Conservation (phyloP, 2,113 vertebrate species). For the Herpailurus yagouaroundi region DNA sequence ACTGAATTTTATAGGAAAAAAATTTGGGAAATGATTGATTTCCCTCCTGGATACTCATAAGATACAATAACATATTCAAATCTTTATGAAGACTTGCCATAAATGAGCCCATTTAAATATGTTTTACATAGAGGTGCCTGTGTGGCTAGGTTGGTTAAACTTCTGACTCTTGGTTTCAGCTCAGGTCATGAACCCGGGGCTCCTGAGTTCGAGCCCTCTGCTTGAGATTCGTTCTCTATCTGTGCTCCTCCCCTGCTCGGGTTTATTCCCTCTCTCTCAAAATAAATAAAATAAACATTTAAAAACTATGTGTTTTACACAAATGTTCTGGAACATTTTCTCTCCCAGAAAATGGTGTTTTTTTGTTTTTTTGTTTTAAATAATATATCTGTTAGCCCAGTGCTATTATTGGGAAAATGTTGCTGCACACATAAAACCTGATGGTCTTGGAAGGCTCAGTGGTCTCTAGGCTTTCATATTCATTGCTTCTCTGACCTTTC, state of each 20-base stretch:
- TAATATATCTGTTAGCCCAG: not conserved
- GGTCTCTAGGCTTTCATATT: not conserved
- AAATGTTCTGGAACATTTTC: not conserved
- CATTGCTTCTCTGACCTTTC: not conserved
- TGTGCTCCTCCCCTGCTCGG: too few relatives aligned
- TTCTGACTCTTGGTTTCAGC: too few relatives aligned
- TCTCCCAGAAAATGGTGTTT: not conserved
- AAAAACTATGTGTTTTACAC: too few relatives aligned
- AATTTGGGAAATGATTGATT: not conserved
- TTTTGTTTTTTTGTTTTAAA: not conserved
- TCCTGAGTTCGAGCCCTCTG: too few relatives aligned
- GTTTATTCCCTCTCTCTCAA: too few relatives aligned
- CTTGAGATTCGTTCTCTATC: too few relatives aligned
- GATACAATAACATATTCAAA: not conserved
- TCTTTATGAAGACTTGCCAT: not conserved
- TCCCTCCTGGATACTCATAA: not conserved
- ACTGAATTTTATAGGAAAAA: not conserved
- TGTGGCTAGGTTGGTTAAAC: too few relatives aligned
- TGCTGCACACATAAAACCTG: not conserved
- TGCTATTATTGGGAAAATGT: not conserved
- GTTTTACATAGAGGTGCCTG: too few relatives aligned
- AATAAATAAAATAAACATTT: too few relatives aligned
- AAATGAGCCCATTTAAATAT: not conserved
- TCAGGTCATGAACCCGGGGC: too few relatives aligned
- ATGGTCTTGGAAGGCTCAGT: not conserved